These are phyloP conservation scores for Leptura quadrifasciata DNA, from an alignment of 2,888 invertebrate species.

Conservation along the genomic window DNA sequence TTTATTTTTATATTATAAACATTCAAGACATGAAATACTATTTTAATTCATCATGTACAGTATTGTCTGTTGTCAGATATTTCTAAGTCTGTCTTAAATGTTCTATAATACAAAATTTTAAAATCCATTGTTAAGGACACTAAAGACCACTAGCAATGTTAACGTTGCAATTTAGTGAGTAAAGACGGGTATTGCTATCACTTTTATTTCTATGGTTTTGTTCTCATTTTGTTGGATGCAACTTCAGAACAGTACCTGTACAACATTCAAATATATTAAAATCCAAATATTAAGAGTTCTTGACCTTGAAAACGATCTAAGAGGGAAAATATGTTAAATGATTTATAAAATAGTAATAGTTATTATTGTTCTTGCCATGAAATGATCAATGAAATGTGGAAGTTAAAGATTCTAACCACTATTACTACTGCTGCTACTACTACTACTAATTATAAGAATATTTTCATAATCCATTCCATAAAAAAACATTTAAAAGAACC, in stretches of 20 bases:
- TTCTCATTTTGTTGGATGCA: slow-evolving; percentile 30
- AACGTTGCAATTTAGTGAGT: slow-evolving; percentile 52
- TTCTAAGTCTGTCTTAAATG: slow-evolving; percentile 33
- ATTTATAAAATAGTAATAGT: neutral
- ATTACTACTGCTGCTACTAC: too few species aligned
- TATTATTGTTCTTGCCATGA: neutral
- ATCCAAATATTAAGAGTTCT: slow-evolving; percentile 21
- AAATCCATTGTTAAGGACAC: slow-evolving; percentile 46
- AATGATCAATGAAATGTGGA: slow-evolving; percentile 35
- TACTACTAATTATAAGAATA: slow-evolving; percentile 8
- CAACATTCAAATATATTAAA: slow-evolving; percentile 36
- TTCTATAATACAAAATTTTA: slow-evolving; percentile 28
- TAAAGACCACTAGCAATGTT: slow-evolving; percentile 53
- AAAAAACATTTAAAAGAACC: slow-evolving; percentile 26
- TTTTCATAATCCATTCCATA: slow-evolving; percentile 27
- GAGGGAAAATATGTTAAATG: slow-evolving; percentile 35
- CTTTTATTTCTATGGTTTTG: slow-evolving; percentile 39
- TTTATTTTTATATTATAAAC: slow-evolving; percentile 34
- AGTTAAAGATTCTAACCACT: slow-evolving; percentile 25
- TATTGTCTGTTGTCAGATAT: slow-evolving; percentile 13
- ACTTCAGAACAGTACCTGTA: slow-evolving; percentile 44
- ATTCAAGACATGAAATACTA: slow-evolving; percentile 32
- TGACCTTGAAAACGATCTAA: slow-evolving; percentile 42
- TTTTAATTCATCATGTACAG: neutral
- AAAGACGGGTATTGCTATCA: slow-evolving; percentile 51